phyloP scores from a whole-genome alignment of 1,140 invertebrate species.

The Magallana angulata region DNA sequence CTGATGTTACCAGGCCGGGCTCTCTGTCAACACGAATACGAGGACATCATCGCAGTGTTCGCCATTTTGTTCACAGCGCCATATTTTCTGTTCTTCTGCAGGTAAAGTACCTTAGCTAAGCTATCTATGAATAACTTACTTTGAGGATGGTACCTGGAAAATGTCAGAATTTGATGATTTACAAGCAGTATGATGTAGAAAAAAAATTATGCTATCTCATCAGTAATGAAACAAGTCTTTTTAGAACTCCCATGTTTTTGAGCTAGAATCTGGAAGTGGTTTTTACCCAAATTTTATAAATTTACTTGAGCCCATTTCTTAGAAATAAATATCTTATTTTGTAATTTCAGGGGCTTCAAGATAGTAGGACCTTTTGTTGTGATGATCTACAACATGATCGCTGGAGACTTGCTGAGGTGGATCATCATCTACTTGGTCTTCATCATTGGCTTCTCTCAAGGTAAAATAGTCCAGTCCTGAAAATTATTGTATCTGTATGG shows the following conservation, averaged over 20 bases:
- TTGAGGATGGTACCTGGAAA: neutral
- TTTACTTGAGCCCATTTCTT: neutral
- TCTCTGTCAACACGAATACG: slow-evolving; percentile 85
- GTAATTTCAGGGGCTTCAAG: slow-evolving; percentile 91
- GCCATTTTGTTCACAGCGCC: slow-evolving; percentile 97
- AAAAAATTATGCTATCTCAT: too few species aligned
- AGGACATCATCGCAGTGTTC: slow-evolving; percentile 94
- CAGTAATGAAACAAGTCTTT: too few species aligned
- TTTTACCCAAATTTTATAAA: too few species aligned
- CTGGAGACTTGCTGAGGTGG: slow-evolving; percentile 95
- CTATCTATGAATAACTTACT: neutral
- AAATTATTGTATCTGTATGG: neutral
- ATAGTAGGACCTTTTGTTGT: slow-evolving; percentile 99
- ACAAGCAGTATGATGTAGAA: too few species aligned
- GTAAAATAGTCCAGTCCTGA: slow-evolving; percentile 56
- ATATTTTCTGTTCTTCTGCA: slow-evolving; percentile 99
- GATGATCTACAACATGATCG: slow-evolving; percentile 99
- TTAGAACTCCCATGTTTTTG: too few species aligned
- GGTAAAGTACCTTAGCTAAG: slow-evolving; percentile 81
- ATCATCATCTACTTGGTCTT: slow-evolving; percentile 98
- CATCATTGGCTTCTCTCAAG: slow-evolving; percentile 98
- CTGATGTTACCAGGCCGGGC: slow-evolving; percentile 90
- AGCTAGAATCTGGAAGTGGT: too few species aligned
- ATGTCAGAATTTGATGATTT: too few species aligned
- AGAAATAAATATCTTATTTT: neutral